Base-by-base conservation (phyloP, 2,113 vertebrate species). In the Lucifuga dentata region DNA sequence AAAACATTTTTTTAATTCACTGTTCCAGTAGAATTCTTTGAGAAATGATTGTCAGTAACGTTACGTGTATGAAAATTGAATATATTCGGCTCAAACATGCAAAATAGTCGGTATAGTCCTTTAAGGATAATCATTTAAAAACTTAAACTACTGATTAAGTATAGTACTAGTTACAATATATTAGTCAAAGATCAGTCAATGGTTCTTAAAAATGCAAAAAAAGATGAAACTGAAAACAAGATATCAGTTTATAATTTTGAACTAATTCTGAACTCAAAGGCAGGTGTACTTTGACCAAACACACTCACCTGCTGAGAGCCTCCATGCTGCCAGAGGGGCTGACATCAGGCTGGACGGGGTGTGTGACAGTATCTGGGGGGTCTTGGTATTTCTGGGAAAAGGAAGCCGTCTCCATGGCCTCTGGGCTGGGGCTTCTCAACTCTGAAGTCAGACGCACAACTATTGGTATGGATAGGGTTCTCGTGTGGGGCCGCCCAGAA, bases 301-400 rank as follows among this genome's bases (percentile, higher is more conserved):
- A 58, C 58, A 85, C 90, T 84, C 33, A 93, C 92, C 90, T 90
- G 59, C 57, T 81, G 15, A 84, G 69, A 35, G 55, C 44, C 17
- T 89, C 88, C 43, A 21, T 67, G 56, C 82, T 81, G 57, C 51
- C 43, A 26, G 69, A 33, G n/a, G 55, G 68, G 65, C 74, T 86
- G 19, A 58, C 15, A 5, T 57, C 16, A 0, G 35, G 39, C 52
- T 59, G 56, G 24, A 13, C 0, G 5, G 8, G 39, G 10, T 38
- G 56, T 1, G 38, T 67, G 33, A 15, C 21, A 16, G 26, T 10
- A 23, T 59, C 48, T 0, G 52, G 56, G 24, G 50, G 13, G 20
- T 55, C 73, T 11, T 36, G 57, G 23, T 5, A 41, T 17, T 32
- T 8, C 40, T 35, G 9, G 1, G 51, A 43, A 24, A 51, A 5